These are phyloP conservation scores for Promerops cafer DNA, from an alignment of 2,113 vertebrate species.

Conservation along the genomic window DNA sequence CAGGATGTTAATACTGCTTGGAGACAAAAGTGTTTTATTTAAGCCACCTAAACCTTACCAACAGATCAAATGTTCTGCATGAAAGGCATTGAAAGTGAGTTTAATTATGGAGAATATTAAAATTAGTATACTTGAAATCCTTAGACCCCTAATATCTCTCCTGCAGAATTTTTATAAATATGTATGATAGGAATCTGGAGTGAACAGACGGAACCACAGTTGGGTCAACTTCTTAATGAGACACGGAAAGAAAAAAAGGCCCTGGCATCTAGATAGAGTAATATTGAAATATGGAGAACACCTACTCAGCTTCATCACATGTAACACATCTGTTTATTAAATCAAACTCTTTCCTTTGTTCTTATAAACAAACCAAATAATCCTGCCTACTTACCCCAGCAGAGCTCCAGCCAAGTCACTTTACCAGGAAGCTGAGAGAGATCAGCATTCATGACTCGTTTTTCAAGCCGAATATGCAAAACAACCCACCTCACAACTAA, in stretches of 20 bases:
- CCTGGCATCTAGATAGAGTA: background rate
- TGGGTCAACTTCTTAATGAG: background rate
- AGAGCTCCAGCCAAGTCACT: constrained; percentile 4
- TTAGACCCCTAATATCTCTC: background rate
- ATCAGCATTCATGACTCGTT: constrained; percentile 25
- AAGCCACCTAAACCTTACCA: background rate
- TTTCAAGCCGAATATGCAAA: constrained; percentile 27
- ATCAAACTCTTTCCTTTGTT: constrained; percentile 35
- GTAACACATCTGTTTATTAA: constrained; percentile 32
- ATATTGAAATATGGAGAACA: background rate
- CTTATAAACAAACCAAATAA: constrained; percentile 23
- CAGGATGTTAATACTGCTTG: constrained; percentile 24
- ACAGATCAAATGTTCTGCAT: background rate
- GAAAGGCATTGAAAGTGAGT: background rate
- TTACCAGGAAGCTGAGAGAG: background rate
- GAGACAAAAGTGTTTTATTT: background rate
- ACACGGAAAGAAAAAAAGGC: background rate
- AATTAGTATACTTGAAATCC: background rate
- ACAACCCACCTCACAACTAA: constrained; percentile 15
- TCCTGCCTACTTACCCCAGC: background rate
- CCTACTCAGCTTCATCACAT: background rate
- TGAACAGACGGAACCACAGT: background rate
- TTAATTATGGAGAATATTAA: background rate
- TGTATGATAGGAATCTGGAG: background rate
- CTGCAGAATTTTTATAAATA: background rate